Conservation (phyloP, 2,888 invertebrate species). For the Scaptomyza polygonia region DNA sequence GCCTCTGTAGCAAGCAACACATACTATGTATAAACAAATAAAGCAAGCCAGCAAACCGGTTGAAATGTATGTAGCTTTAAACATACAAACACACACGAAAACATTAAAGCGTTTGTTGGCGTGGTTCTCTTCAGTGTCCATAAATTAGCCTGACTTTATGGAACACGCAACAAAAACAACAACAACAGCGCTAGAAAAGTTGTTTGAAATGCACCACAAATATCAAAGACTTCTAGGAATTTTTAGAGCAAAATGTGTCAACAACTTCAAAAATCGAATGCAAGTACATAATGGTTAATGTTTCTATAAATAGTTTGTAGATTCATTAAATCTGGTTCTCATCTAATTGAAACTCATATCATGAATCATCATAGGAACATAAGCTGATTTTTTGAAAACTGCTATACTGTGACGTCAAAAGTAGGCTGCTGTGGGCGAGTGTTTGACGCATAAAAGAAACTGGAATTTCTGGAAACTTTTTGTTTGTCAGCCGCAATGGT, state of each 20-base stretch:
- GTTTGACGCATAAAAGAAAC: conserved; percentile 10
- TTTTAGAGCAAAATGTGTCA: conserved; percentile 5
- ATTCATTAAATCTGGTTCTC: conserved; percentile 28
- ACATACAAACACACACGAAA: conserved; percentile 15
- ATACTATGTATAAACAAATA: conserved; percentile 28
- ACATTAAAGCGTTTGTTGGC: conserved; percentile 32
- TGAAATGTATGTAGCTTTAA: conserved; percentile 36
- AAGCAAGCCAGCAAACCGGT: conserved; percentile 53
- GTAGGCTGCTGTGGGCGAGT: conserved; percentile 10
- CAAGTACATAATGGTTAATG: neutral
- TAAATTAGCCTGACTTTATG: conserved; percentile 44
- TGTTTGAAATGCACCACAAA: conserved; percentile 23
- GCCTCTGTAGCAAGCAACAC: conserved; percentile 52
- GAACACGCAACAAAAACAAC: conserved; percentile 17
- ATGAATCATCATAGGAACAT: conserved; percentile 55
- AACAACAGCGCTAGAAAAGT: conserved; percentile 11
- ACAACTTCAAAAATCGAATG: neutral
- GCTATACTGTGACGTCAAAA: conserved; percentile 61
- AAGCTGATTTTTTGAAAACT: conserved; percentile 15
- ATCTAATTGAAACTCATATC: conserved; percentile 22
- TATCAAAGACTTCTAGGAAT: neutral
- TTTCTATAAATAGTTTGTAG: conserved; percentile 44
- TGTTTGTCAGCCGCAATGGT: conserved; percentile 23
- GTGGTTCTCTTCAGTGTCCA: conserved; percentile 18
- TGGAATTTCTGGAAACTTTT: conserved; percentile 42